A percentile compares a stretch with the other conserved stretches of the same genome.
These are phyloP conservation scores for Malthinus flaveolus DNA, from an alignment of 2,888 invertebrate genomes.

Conservation along the genomic window DNA sequence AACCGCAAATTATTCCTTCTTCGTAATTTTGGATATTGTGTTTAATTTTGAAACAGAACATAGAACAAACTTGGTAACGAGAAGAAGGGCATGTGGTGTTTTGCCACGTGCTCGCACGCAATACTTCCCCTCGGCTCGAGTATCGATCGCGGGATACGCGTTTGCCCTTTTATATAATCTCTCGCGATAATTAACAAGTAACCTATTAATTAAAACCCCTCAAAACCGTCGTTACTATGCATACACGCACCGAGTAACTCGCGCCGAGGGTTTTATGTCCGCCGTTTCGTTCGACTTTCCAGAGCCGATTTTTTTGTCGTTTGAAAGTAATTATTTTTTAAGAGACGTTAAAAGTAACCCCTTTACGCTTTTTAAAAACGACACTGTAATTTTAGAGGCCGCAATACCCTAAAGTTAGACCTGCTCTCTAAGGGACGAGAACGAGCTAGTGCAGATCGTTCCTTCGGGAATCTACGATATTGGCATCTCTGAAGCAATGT, in stretches of 20 bases:
- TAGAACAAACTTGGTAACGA: constrained; percentile 10
- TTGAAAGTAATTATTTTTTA: neutral
- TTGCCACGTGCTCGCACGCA: constrained; percentile 24
- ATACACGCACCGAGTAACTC: constrained; percentile 19
- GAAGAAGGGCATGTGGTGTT: constrained; percentile 19
- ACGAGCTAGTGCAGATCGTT: constrained; percentile 48
- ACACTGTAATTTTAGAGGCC: constrained; percentile 10
- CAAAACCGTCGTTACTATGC: constrained; percentile 17
- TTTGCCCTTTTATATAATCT: constrained; percentile 34
- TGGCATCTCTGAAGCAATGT: constrained; percentile 53
- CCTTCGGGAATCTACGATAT: constrained; percentile 51
- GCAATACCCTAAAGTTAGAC: constrained; percentile 2
- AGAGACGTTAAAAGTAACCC: constrained; percentile 1
- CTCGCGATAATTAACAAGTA: constrained; percentile 35
- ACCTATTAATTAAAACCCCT: constrained; percentile 34
- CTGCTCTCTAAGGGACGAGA: constrained; percentile 31
- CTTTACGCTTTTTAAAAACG: constrained; percentile 19
- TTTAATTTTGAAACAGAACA: constrained; percentile 15
- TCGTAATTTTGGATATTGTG: constrained; percentile 1
- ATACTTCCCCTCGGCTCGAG: constrained; percentile 12
- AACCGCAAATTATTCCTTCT: neutral
- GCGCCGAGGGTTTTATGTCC: neutral
- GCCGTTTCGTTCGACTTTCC: too few species aligned
- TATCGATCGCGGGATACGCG: constrained; percentile 25
- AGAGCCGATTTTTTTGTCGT: too few species aligned